A percentile compares a stretch with the other conserved stretches of the same genome.
These are phyloP conservation scores for Calliopum simillimum DNA, from an alignment of 2,888 invertebrate genomes.

Conservation along the genomic window DNA sequence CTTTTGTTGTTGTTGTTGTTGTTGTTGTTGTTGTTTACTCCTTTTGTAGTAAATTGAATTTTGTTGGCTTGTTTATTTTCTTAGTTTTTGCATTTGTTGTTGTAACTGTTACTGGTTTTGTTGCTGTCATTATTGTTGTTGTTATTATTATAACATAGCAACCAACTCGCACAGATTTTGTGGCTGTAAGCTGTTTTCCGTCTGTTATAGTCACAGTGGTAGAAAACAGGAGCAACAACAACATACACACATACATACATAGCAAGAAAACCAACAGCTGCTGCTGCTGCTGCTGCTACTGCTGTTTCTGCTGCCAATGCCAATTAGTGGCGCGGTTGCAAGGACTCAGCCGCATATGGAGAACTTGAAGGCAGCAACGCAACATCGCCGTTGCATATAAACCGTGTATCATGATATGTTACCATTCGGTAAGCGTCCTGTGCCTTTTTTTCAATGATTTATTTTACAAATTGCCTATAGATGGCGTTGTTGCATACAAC, in stretches of 20 bases:
- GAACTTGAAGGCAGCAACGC: too few species aligned
- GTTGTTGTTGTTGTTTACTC: constrained; percentile 24
- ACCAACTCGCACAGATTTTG: constrained; percentile 19
- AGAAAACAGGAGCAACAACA: constrained; percentile 12
- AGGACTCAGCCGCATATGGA: too few species aligned
- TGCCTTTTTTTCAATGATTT: too few species aligned
- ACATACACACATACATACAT: too few species aligned
- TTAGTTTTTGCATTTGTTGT: constrained; percentile 20
- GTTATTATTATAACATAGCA: constrained; percentile 33
- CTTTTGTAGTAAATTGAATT: constrained; percentile 18
- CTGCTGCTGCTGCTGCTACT: constrained; percentile 22
- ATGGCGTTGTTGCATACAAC: too few species aligned
- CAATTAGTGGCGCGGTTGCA: background rate
- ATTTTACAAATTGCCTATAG: too few species aligned
- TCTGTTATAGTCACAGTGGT: background rate
- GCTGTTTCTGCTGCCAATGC: constrained; percentile 21
- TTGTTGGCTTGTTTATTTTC: constrained; percentile 26
- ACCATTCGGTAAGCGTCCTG: too few species aligned
- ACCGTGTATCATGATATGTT: too few species aligned
- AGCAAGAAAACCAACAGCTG: constrained; percentile 27
- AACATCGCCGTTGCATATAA: too few species aligned
- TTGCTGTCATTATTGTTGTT: constrained; percentile 41
- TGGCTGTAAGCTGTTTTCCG: constrained; percentile 18
- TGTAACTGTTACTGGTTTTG: constrained; percentile 36
- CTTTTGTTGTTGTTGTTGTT: constrained; percentile 39